Percentiles rank a stretch among this genome's conserved stretches.
Evolutionary conservation across 1,140 invertebrate genomes (phyloP).

Genomic region (Drosophila pectinifera): DNA sequence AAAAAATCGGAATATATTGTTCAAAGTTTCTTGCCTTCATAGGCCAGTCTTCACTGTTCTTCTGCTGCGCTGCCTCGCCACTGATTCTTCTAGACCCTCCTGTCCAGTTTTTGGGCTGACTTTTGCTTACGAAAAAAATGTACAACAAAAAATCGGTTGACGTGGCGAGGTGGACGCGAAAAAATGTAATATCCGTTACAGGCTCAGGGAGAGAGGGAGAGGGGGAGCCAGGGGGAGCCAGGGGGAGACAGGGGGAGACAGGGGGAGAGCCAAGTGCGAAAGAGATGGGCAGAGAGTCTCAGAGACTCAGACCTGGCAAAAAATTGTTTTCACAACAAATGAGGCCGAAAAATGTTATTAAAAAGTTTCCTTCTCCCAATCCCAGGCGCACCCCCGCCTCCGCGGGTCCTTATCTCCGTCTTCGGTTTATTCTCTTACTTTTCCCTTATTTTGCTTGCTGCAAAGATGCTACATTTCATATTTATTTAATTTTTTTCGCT

Average conservation of each 20-base stretch:
- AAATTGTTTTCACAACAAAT: slow-evolving; percentile 83
- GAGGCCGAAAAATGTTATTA: slow-evolving; percentile 83
- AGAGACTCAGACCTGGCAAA: slow-evolving; percentile 54
- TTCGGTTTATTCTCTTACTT: slow-evolving; percentile 33
- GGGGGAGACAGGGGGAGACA: slow-evolving; percentile 4
- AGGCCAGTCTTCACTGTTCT: slow-evolving; percentile 3
- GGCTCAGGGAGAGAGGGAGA: slow-evolving; percentile 17
- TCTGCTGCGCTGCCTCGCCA: slow-evolving; percentile 28
- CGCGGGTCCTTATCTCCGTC: slow-evolving; percentile 26
- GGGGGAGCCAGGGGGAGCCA: neutral
- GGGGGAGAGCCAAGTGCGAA: slow-evolving; percentile 3
- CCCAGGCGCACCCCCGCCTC: slow-evolving; percentile 15
- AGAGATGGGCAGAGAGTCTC: slow-evolving; percentile 8
- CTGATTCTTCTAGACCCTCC: slow-evolving; percentile 20
- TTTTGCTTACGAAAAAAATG: slow-evolving; percentile 40
- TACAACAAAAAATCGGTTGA: slow-evolving; percentile 40
- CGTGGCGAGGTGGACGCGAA: slow-evolving; percentile 72
- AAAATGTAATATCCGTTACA: slow-evolving; percentile 82
- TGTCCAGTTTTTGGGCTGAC: slow-evolving; percentile 47
- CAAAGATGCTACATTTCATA: slow-evolving; percentile 73
- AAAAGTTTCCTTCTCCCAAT: slow-evolving; percentile 75
- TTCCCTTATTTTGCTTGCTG: slow-evolving; percentile 40
- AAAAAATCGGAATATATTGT: neutral
- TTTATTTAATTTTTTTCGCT: slow-evolving; percentile 76
- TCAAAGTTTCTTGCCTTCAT: too few relatives aligned